A percentile compares a stretch with the other conserved stretches of the same genome.
phyloP scores from a whole-genome alignment of 2,888 invertebrate genomes.

The Neuroscelio doddi region DNA sequence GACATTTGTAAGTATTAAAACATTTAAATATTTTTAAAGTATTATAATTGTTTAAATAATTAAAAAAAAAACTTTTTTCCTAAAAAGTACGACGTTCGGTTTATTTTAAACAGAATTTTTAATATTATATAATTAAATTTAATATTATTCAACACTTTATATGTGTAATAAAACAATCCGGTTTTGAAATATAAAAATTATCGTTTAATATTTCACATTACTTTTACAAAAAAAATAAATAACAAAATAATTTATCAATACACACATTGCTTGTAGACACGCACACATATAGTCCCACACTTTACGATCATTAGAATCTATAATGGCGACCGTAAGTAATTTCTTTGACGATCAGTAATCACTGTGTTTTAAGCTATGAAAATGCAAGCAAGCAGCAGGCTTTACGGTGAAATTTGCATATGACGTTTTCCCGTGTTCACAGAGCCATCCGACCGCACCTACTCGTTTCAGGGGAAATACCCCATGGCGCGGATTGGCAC shows the following conservation, averaged over 20 bases:
- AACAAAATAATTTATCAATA: conserved; percentile 2
- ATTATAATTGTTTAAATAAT: no score
- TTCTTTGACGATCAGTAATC: conserved; percentile 49
- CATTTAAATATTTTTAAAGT: no score
- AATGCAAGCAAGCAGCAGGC: conserved; percentile 43
- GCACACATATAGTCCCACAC: background rate
- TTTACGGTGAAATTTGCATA: conserved; percentile 45
- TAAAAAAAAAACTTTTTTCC: no score
- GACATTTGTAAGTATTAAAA: no score
- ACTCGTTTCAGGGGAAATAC: background rate
- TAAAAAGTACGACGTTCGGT: no score
- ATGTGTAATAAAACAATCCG: no score
- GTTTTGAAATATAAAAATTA: no score
- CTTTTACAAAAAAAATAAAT: background rate
- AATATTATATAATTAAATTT: no score
- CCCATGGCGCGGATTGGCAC: background rate
- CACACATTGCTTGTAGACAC: background rate
- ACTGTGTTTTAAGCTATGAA: conserved; percentile 45
- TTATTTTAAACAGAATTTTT: no score
- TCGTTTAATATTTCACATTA: no score
- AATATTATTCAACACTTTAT: no score
- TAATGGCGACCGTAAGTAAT: conserved; percentile 48
- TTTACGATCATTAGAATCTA: conserved; percentile 39
- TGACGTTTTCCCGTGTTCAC: conserved; percentile 45
- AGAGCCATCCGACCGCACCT: conserved; percentile 39